Base-by-base conservation (phyloP, 1,140 invertebrate genomes). In the Caerostris darwini region DNA sequence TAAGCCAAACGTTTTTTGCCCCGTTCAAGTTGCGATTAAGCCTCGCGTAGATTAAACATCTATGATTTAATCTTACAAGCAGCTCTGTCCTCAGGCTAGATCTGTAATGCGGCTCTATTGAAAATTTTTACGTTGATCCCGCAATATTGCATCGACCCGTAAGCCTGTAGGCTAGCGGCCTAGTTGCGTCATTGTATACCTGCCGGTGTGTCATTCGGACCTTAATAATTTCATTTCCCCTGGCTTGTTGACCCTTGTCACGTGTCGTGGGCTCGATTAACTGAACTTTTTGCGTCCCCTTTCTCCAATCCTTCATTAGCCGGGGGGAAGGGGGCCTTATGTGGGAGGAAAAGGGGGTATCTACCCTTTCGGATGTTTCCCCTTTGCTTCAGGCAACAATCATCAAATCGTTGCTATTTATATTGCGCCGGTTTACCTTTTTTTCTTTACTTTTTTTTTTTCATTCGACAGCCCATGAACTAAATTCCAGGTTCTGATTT, bases 181-280 rank as follows among this genome's bases (percentile, higher is more conserved):
- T 56, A 64, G 81, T 93, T 88, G 69, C 86, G 92, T 94, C 92
- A 94, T 81, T 88, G 67, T 81, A 67, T 94, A 88, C 86, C 50
- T 53, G 19, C 85, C n/a, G 91, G 53, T 81, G 85, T 94, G 92
- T 94, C 92, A 94, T 89, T 85, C 85, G 92, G 85, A 61, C 83
- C 83, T 67, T 94, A 94, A 94, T 94, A 94, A 94, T 89, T 88
- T 89, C 92, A 94, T 89, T 94, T 81, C 92, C 92, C 19, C 69
- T 57, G 69, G 92, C 92, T 87, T 94, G 92, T 94, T 94, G 92
- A 94, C 92, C 85, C 58, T 19, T 61, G 86, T 61, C 92, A 81
- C 92, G 85, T 89, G 92, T 83, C 71, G 14, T 10, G 34, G 54
- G 64, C 67, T 71, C 92, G 67, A 81, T 88, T 88, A 94, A 64